These are phyloP conservation scores for Tokudaia tokunoshimensis DNA, from an alignment of 2,797 vertebrate genomes.

Conservation along the genomic window DNA sequence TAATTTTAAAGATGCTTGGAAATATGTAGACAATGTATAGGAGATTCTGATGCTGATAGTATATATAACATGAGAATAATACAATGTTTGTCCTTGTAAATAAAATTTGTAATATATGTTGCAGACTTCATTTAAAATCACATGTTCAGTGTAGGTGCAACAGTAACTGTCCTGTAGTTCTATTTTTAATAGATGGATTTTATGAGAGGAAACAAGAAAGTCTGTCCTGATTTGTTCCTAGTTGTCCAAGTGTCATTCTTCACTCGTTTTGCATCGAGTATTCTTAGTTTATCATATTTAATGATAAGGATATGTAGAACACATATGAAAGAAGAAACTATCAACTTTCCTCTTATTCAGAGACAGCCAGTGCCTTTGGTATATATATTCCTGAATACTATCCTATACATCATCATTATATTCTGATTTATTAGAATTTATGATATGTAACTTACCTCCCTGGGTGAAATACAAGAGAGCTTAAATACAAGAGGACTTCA, in stretches of 20 bases:
- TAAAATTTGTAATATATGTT: neutral
- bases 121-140: neutral
- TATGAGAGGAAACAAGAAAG: neutral
- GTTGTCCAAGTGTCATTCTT: fast-evolving
- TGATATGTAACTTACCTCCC: neutral
- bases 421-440: neutral
- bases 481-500: neutral
- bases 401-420: neutral
- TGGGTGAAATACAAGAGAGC: neutral
- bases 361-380: neutral
- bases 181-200: neutral
- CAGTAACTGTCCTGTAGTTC: neutral
- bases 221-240: neutral
- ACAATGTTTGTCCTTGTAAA: neutral
- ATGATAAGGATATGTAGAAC: neutral
- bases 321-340: neutral
- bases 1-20: neutral
- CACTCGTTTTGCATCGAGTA: neutral
- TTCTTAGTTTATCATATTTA: neutral
- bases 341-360: neutral
- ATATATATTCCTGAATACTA: conserved; percentile 23
- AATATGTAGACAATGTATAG: neutral
- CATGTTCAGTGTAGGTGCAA: neutral
- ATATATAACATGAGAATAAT: neutral
- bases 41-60: neutral